Evolutionary conservation across 2,888 invertebrate genomes (phyloP).

Genomic region (Drosophila kambysellisi): DNA sequence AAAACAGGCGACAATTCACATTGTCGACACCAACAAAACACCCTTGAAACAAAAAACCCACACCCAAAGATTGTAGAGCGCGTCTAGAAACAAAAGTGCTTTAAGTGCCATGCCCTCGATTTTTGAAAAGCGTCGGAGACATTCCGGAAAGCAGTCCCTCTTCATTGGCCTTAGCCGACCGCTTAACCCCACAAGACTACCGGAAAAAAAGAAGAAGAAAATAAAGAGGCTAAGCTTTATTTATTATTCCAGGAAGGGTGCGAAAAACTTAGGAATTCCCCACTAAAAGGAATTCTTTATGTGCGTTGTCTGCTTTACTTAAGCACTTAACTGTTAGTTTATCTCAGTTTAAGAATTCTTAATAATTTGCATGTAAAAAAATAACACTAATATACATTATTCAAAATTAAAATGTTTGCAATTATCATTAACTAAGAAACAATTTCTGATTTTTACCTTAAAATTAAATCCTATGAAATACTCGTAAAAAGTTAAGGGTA

Average conservation of each 20-base stretch:
- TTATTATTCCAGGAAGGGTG: conserved; percentile 51
- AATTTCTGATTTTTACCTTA: not conserved
- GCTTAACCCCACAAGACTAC: conserved; percentile 70
- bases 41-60: conserved; percentile 16
- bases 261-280: conserved; percentile 14
- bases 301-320: conserved; percentile 5
- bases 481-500: not conserved
- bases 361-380: not conserved
- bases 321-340: not conserved
- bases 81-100: conserved; percentile 50
- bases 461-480: not conserved
- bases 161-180: conserved; percentile 60
- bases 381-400: not conserved
- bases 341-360: not conserved
- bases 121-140: conserved; percentile 29
- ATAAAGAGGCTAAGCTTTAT: conserved; percentile 69
- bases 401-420: not conserved
- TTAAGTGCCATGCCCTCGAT: conserved; percentile 49
- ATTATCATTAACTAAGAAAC: not conserved
- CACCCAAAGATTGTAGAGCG: conserved; percentile 18
- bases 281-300: conserved; percentile 6
- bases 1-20: conserved; percentile 40
- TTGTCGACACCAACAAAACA: conserved; percentile 31
- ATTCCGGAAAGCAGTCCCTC: conserved; percentile 8
- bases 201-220: conserved; percentile 6